Conservation (phyloP, 2,888 invertebrate species). For the Spisula subtruncata region DNA sequence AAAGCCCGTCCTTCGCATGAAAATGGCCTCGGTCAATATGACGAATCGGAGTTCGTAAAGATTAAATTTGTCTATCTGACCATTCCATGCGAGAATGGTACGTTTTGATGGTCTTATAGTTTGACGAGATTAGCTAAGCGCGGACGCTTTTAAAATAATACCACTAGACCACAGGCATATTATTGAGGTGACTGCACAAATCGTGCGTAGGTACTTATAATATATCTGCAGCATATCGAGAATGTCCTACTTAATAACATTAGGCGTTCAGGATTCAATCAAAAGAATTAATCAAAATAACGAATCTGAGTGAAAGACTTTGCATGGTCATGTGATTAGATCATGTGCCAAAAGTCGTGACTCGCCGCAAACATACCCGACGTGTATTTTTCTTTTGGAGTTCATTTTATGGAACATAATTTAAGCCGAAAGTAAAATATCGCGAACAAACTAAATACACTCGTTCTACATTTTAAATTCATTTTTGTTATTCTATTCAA, state of each 20-base stretch:
- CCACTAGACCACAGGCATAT: too few relatives aligned
- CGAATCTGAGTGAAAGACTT: background rate
- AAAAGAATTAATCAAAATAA: too few relatives aligned
- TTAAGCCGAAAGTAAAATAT: constrained; percentile 6
- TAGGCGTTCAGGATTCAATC: background rate
- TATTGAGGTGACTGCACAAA: too few relatives aligned
- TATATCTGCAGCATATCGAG: background rate
- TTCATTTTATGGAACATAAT: background rate
- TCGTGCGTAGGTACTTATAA: too few relatives aligned
- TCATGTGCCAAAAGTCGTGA: background rate
- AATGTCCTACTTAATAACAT: background rate
- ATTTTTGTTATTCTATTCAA: constrained; percentile 2
- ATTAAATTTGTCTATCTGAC: too few relatives aligned
- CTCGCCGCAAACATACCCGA: background rate
- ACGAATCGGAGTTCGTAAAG: too few relatives aligned
- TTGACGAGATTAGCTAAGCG: too few relatives aligned
- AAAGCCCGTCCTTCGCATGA: too few relatives aligned
- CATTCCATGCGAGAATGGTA: too few relatives aligned
- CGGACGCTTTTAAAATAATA: too few relatives aligned
- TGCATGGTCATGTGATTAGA: background rate
- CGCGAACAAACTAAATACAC: background rate
- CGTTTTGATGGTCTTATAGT: too few relatives aligned
- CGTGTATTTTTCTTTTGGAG: background rate
- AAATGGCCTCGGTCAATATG: too few relatives aligned
- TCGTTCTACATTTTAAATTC: background rate